Conservation (phyloP, 2,797 vertebrate species). For the Ctenopoma multispine region DNA sequence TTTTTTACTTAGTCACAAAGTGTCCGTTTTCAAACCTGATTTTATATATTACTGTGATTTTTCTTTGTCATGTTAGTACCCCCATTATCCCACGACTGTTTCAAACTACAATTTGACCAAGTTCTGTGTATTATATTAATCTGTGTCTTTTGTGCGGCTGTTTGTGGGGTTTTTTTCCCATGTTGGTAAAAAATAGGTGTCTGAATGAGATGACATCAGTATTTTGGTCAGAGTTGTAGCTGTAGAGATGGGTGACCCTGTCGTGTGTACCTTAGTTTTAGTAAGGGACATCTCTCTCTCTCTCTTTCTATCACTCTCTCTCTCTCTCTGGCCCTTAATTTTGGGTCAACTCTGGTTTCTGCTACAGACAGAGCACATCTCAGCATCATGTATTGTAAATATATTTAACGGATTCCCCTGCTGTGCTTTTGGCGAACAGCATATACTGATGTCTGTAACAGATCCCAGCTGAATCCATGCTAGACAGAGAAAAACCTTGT, state of each 20-base stretch:
- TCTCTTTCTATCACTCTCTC: slow-evolving; percentile 26
- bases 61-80: background rate
- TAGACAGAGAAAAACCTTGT: slow-evolving; percentile 92
- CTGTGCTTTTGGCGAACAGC: slow-evolving; percentile 37
- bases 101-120: background rate
- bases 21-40: background rate
- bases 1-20: background rate
- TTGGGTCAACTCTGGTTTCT: slow-evolving; percentile 67
- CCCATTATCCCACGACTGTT: background rate
- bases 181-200: slow-evolving; percentile 27
- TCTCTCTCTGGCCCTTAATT: slow-evolving; percentile 67
- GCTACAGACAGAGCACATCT: slow-evolving; percentile 61
- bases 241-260: slow-evolving; percentile 87
- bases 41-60: background rate
- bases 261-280: slow-evolving; percentile 91
- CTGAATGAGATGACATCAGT: slow-evolving; percentile 45
- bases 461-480: slow-evolving; percentile 86
- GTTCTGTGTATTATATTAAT: slow-evolving; percentile 27
- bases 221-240: slow-evolving; percentile 81
- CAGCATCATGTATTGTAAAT: slow-evolving; percentile 64
- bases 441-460: slow-evolving; percentile 66
- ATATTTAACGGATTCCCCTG: slow-evolving; percentile 67
- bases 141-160: slow-evolving; percentile 3
- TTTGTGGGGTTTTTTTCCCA: slow-evolving; percentile 29
- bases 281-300: slow-evolving; percentile 93